Base-by-base conservation (phyloP, 2,113 vertebrate genomes). In the Microtus oregoni region DNA sequence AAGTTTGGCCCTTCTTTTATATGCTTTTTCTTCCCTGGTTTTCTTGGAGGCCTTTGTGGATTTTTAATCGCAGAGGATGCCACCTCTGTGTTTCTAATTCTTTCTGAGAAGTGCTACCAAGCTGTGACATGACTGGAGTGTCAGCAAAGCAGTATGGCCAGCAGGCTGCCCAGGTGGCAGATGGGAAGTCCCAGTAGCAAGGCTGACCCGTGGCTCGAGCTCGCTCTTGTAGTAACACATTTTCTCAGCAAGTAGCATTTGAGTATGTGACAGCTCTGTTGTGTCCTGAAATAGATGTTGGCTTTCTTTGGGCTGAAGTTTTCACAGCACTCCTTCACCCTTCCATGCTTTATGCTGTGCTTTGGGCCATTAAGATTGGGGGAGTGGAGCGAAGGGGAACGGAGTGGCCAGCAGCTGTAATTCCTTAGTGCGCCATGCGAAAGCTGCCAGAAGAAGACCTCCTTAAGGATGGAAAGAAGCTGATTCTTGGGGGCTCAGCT, bases 201-300 rank as follows among this genome's bases (percentile, higher is more conserved):
- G 28, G 35, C 44, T 94, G 61, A 68, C 55, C 32, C 52, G 41
- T 41, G 50, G 65, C 73, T 73, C 81, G 75, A 90, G 38, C 38
- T 52, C 65, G 52, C 83, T 76, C 83, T 65, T 86, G 38, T 72
- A 67, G 65, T 47, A 38, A 92, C 65, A 50, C 68, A 91, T 83
- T 91, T 94, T 95, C 68, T 65, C 68, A 96, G 67, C 35, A 92
- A 95, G 70, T 61, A 68, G 10, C 28, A 77, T 52, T 63, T n/a
- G 82, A 77, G 26, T 32, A 4, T 13, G 30, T 32, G 76, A 82
- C 52, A 85, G 17, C 3, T 19, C 9, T 1, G 13, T 30, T 61
- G 83, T 28, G 8, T 35, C 67, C 50, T 65, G 22, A 90, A 72
- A 58, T 7, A 63, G 47, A 32, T 15, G 73, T 92, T 44, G n/a